phyloP scores from a whole-genome alignment of 1,140 invertebrate species.

The Calliopsis andreniformis region DNA sequence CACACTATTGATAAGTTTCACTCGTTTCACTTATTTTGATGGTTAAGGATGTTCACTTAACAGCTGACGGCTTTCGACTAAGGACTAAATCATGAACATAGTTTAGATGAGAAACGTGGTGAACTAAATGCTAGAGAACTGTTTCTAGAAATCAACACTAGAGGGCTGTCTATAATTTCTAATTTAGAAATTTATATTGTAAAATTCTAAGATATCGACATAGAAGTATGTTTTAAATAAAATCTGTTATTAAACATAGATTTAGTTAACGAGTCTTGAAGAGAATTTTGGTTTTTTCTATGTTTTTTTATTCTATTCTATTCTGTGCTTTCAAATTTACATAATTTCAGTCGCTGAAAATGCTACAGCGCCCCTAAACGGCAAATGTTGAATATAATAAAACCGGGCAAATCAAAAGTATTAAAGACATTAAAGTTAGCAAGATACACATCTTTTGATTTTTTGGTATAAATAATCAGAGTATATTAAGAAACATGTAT shows the following conservation, averaged over 20 bases:
- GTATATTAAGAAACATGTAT: too few relatives aligned
- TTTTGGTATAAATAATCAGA: too few relatives aligned
- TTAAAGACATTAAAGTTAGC: not conserved
- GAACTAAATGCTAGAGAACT: not conserved
- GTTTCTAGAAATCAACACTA: not conserved
- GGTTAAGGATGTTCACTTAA: conserved; percentile 66
- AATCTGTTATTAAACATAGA: too few relatives aligned
- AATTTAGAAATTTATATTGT: too few relatives aligned
- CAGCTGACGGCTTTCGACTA: conserved; percentile 62
- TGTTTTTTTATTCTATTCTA: too few relatives aligned
- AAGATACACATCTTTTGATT: too few relatives aligned
- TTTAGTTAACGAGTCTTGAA: too few relatives aligned
- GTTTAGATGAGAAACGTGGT: conserved; percentile 24
- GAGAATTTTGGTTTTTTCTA: too few relatives aligned
- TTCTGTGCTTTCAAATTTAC: too few relatives aligned
- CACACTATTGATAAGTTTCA: conserved; percentile 35
- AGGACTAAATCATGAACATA: conserved; percentile 10
- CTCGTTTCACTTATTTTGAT: conserved; percentile 60
- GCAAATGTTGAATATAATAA: not conserved
- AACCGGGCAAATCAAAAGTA: not conserved
- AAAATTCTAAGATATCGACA: too few relatives aligned
- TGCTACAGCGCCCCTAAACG: not conserved
- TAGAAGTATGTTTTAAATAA: too few relatives aligned
- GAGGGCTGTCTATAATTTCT: not conserved
- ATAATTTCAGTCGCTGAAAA: too few relatives aligned